Evolutionary conservation across 1,140 invertebrate species (phyloP), one percentile per base, ranked within the genome.

Genomic region (Leguminivora glycinivorella): DNA sequence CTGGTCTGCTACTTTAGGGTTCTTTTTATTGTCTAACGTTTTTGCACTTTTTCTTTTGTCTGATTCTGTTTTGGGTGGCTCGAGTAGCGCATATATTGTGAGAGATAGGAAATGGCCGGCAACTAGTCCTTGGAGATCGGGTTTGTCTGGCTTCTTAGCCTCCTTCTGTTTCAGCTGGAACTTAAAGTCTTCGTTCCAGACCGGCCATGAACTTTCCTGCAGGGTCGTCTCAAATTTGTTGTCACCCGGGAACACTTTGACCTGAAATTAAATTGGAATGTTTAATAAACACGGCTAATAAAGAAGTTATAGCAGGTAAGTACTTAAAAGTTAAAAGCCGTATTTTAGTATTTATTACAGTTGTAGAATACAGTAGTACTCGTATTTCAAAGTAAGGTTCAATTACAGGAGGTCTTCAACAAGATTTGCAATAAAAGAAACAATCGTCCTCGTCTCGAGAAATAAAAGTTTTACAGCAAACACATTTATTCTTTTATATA

Each of bases 181-280:
- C 70, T 93, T 93, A 78, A 96, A 96, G 72, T 95, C 95, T 87
- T 96, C 95, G 82, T 96, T 96, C 93, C 95, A 96, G 58, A 94
- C 93, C 0, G 95, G 95, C 95, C 95, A 95, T 1, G 95, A 95
- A 76, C 95, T 95, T 74, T 95, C 95, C 82, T 94, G 94, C 73
- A 95, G 88, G 67, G 93, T 93, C 6, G 95, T 95, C 87, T 96
- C 95, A 78, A 93, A 95, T 87, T 96, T 95, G 67, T 94, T 94
- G 73, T 95, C 94, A 22, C 94, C 94, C 0, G 95, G 95, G 82
- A 95, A 95, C 24, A 96, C 76, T 88, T 95, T 96, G 1, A 96
- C 93, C 95, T 96, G 84, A 69, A 93, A 93, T 76, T 70, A 79
- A 75, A 72, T 58, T 29, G 26, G 47, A 68, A 26, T 34, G 34